A percentile compares a stretch with the other conserved stretches of the same genome.
Conservation (phyloP, 2,113 vertebrate genomes). For the Mystacornis crossleyi region DNA sequence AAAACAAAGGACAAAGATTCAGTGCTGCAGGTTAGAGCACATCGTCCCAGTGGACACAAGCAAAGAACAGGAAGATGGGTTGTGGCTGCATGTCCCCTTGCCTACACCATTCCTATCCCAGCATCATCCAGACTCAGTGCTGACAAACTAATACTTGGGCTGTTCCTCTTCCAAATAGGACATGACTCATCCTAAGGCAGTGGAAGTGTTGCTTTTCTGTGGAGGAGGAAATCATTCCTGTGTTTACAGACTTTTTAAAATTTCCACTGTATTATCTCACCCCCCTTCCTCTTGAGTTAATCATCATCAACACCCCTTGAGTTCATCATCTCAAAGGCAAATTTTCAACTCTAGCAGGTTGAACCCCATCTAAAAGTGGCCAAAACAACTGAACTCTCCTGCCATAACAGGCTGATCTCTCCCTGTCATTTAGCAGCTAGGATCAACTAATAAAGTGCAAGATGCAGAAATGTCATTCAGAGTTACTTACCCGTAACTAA, state of each 20-base stretch:
- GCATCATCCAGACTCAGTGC: neutral
- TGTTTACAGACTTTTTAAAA: neutral
- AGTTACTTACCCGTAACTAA: slow-evolving; percentile 60
- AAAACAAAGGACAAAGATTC: neutral
- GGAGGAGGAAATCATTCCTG: neutral
- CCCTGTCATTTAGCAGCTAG: slow-evolving; percentile 18
- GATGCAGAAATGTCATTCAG: slow-evolving; percentile 46
- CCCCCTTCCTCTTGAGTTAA: neutral
- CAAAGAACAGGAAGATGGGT: neutral
- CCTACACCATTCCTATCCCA: neutral
- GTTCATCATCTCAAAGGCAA: neutral
- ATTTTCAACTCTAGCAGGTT: neutral
- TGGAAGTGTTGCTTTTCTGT: neutral
- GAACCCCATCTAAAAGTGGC: neutral
- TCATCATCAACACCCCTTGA: neutral
- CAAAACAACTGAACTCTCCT: neutral
- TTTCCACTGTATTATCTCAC: neutral
- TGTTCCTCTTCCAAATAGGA: neutral
- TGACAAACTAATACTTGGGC: neutral
- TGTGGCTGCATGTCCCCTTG: neutral
- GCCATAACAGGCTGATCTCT: neutral
- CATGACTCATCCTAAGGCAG: neutral
- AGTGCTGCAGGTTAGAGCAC: neutral
- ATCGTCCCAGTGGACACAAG: neutral
- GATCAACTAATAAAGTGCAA: slow-evolving; percentile 38